Base-by-base conservation (phyloP, 2,113 vertebrate species). In the Nesoenas mayeri region DNA sequence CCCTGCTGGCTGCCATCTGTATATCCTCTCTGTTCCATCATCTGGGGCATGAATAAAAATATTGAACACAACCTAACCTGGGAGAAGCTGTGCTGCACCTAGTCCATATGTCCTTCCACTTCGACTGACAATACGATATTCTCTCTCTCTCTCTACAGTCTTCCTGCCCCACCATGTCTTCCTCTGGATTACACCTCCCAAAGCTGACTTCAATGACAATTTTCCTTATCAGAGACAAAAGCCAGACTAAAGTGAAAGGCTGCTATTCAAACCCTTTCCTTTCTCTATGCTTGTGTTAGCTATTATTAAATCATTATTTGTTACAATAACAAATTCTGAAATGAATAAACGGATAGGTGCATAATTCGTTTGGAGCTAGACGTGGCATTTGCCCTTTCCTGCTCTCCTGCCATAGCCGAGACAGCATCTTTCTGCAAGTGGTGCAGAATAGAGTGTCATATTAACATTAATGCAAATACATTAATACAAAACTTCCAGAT, bases 1-100 rank as follows among this genome's bases (percentile, higher is more conserved):
- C 86, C 95, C 96, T 97, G 94, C 96, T 95, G 94, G 73, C 94
- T 96, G 89, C 96, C 96, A 96, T 97, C 96, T 97, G 96, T 92
- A 92, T 81, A 96, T 92, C 80, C 38, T 95, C 89, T 91, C 93
- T 95, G 89, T 92, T 96, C 70, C 70, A 61, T 96, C 53, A 0
- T 97, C 83, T 91, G 77, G 91, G 69, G 14, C 69, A 87, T 81
- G 86, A 93, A 95, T 95, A 95, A 95, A 88, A 93, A 91, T 89
- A 93, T 8, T 66, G 57, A 91, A 83, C 72, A 84, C 2, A 1
- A 51, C 60, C 86, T 86, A 96, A 87, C 81, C 65, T 95, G 70
- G 42, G 42, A 92, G n/a, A 92, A 34, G 12, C 61, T 91, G 48
- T 64, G 61, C 86, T 0, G 5, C 73, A 93, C 83, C 83, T 92